Evolutionary conservation across 2,888 invertebrate genomes (phyloP), one percentile per base, ranked within the genome.

Genomic region (Euzophera pinguis): DNA sequence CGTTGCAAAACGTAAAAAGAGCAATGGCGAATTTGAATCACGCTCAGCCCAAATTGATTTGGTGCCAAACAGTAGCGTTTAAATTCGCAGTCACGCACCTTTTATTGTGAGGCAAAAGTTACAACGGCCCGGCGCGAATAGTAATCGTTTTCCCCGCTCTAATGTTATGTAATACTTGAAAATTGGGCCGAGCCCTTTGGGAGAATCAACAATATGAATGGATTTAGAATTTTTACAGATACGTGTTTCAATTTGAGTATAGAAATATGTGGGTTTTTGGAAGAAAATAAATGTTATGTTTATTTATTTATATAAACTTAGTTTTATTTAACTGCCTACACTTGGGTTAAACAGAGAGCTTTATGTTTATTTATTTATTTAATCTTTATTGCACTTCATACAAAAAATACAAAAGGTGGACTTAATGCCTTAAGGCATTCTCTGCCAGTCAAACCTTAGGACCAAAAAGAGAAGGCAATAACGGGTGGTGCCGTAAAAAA

Each of bases 91-190:
- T 81, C 88, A 88, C 87, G 87, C 83, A 53, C 72, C 63, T 72
- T 84, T 85, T 85, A 86, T 84, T 83, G 82, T 82, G 79, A 77
- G 77, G 76, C 76, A 78, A 78, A 84, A 83, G 84, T 84, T 84
- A 84, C 81, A 83, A 81, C 76, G 69, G 64, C 64, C 58, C 63
- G 61, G 57, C 63, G 63, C 69, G 76, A 70, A 71, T 67, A 63
- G 81, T 79, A 83, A 81, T 81, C 75, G 75, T 60, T 64, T 59
- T 61, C 41, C n/a, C 59, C 63, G 68, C 54, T 62, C 55, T 69
- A 71, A 75, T 71, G 75, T 81, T 79, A 73, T 71, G 77, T 80
- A 78, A 81, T 78, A 74, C 76, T 68, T 67, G 75, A 72, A 70
- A 75, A 80, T 77, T 71, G 77, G 65, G 55, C 53, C 35, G 57